A percentile compares a stretch with the other conserved stretches of the same genome.
Conservation (phyloP, 1,140 invertebrate genomes). For the Drosophila serrata region DNA sequence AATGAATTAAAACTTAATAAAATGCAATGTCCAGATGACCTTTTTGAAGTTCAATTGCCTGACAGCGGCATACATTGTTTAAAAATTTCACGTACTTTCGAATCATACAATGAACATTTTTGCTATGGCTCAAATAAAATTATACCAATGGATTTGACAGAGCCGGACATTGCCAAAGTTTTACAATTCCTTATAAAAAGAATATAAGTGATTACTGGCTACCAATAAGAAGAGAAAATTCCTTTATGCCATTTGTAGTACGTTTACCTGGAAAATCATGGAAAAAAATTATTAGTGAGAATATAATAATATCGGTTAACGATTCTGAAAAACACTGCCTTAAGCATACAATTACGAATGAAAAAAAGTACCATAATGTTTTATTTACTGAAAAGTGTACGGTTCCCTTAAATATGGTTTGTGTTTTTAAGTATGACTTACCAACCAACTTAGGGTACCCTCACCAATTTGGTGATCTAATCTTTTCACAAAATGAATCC, state of each 20-base stretch:
- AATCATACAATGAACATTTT: conserved; percentile 61
- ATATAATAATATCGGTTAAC: conserved; percentile 18
- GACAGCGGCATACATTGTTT: conserved; percentile 36
- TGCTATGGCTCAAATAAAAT: conserved; percentile 66
- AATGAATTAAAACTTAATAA: conserved; percentile 5
- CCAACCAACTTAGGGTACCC: conserved; percentile 62
- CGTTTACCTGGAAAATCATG: conserved; percentile 70
- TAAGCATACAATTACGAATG: not conserved
- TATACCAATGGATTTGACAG: conserved; percentile 28
- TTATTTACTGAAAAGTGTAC: conserved; percentile 43
- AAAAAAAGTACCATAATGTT: not conserved
- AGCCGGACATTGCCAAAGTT: conserved; percentile 8
- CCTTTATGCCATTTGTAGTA: conserved; percentile 56
- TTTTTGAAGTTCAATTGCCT: conserved; percentile 41
- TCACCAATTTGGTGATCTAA: conserved; percentile 53
- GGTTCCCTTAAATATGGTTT: conserved; percentile 52
- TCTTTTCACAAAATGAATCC: conserved; percentile 56
- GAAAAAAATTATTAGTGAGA: conserved; percentile 42
- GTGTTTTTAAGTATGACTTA: conserved; percentile 61
- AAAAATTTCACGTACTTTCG: conserved; percentile 39
- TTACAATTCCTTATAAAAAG: conserved; percentile 15
- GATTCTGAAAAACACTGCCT: conserved; percentile 55
- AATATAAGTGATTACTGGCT: conserved; percentile 72
- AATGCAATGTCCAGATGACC: conserved; percentile 55
- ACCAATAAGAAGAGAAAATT: conserved; percentile 54